Evolutionary conservation across 35 echinoderm and acorn worm species (phyloP), one percentile per base, ranked within the genome.

Genomic region (Heliocidaris erythrogramma): DNA sequence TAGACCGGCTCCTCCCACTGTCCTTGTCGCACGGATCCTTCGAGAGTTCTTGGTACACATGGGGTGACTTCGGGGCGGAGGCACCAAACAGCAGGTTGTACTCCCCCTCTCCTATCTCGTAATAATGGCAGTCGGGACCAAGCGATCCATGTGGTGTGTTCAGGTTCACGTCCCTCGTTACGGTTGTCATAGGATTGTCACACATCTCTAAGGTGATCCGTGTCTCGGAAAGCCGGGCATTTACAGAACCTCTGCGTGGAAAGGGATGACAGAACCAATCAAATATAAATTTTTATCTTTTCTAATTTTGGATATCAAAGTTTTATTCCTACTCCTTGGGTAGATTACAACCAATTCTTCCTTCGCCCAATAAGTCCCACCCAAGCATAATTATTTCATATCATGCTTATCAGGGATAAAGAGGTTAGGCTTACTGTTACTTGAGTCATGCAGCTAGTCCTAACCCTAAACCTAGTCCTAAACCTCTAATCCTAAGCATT

Each of bases 61-160:
- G 87, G 9, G 27, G 9, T 32, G 31, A 18, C 11, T 32, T 32
- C 87, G 31, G 31, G 5, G 13, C 87, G 31, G 87, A 27, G 29
- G 12, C 24, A 48, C 18, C 31, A 48, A 89, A 89, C 31, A 89
- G 32, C 31, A 48, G 9, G 32, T 89, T 89, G 29, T 89, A 89
- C 11, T 89, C 87, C 31, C 9, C 31, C 24, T 89, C 87, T 89
- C 87, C 87, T 89, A 89, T 89, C 30, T 89, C 87, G 18, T 89
- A 4, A 89, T 89, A 89, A n/a, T 47, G 11, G 31, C 27, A 47
- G 8, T 89, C 5, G 10, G 32, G 31, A 89, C 87, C 31, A 9
- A 30, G 69, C 32, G 31, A 48, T 24, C 10, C 47, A 9, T 32
- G 31, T 6, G 0, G 31, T 89, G 87, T 89, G 87, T 42, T 89